These are phyloP conservation scores for Sesia bembeciformis DNA, from an alignment of 2,888 invertebrate genomes.

Conservation along the genomic window DNA sequence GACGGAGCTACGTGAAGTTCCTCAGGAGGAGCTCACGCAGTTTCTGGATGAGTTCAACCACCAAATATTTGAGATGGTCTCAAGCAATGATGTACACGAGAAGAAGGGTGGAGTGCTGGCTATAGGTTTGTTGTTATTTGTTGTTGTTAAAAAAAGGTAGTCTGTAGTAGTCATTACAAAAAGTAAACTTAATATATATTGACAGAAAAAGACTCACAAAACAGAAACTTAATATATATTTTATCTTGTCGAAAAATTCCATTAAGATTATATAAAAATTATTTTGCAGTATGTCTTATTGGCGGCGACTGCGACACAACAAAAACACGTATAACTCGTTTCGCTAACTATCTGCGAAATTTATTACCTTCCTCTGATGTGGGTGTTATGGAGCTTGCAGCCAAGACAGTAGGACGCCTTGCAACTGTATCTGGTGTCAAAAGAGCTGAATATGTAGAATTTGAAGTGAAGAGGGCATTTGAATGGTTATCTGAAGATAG, in stretches of 20 bases:
- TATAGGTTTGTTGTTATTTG: conserved; percentile 77
- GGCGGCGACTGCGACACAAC: conserved; percentile 95
- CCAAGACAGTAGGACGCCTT: conserved; percentile 94
- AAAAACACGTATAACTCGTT: conserved; percentile 90
- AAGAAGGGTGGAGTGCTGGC: conserved; percentile 97
- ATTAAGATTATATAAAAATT: not conserved
- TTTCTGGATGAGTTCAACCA: conserved; percentile 97
- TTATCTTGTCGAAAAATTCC: not conserved
- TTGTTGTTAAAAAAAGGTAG: not conserved
- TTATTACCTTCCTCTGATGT: conserved; percentile 92
- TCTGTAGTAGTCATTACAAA: not conserved
- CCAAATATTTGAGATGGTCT: conserved; percentile 97
- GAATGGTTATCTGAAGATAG: conserved; percentile 95
- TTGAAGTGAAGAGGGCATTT: conserved; percentile 95
- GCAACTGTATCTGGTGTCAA: conserved; percentile 94
- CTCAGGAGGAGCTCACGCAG: conserved; percentile 89
- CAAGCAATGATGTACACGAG: conserved; percentile 92
- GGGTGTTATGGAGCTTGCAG: conserved; percentile 95
- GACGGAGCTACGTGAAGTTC: conserved; percentile 91
- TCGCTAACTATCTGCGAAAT: conserved; percentile 93
- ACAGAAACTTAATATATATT: too few relatives aligned
- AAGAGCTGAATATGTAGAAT: conserved; percentile 97
- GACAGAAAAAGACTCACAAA: too few relatives aligned
- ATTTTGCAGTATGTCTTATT: conserved; percentile 88
- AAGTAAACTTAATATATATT: too few relatives aligned